These are phyloP conservation scores for Strigamia maritima DNA, from an alignment of 2,888 invertebrate genomes.

Conservation along the genomic window DNA sequence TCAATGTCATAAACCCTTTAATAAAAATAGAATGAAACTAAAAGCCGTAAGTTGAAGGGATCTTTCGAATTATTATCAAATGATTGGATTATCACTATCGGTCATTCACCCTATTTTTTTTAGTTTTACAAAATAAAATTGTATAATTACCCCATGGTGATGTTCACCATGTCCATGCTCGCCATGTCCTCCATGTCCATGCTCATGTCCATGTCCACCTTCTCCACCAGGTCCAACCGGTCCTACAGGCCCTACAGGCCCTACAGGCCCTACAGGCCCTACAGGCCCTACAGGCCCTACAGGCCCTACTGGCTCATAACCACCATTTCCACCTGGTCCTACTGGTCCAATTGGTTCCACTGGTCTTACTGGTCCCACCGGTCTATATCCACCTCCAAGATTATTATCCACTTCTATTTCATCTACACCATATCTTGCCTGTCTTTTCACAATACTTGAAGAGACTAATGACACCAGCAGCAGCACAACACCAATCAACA, in stretches of 20 bases:
- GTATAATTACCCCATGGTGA: constrained; percentile 37
- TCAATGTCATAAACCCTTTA: too few species aligned
- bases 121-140: not conserved
- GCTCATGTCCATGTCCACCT: too few species aligned
- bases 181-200: constrained; percentile 22
- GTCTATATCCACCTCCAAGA: not conserved
- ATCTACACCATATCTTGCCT: constrained; percentile 33
- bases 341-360: constrained; percentile 12
- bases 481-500: not conserved
- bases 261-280: too few species aligned
- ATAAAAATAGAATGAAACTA: too few species aligned
- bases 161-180: constrained; percentile 38
- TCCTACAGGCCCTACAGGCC: too few species aligned
- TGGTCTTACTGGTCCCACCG: constrained; percentile 22
- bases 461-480: not conserved
- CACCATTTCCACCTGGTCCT: constrained; percentile 19
- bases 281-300: too few species aligned
- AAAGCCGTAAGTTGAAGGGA: too few species aligned
- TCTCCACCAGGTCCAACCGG: too few species aligned
- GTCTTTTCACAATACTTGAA: not conserved
- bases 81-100: too few species aligned
- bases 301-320: not conserved
- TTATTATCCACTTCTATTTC: constrained; percentile 17
- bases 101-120: too few species aligned
- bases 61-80: too few species aligned